phyloP scores from a whole-genome alignment of 2,888 invertebrate species.

The Drosophila koepferae region DNA sequence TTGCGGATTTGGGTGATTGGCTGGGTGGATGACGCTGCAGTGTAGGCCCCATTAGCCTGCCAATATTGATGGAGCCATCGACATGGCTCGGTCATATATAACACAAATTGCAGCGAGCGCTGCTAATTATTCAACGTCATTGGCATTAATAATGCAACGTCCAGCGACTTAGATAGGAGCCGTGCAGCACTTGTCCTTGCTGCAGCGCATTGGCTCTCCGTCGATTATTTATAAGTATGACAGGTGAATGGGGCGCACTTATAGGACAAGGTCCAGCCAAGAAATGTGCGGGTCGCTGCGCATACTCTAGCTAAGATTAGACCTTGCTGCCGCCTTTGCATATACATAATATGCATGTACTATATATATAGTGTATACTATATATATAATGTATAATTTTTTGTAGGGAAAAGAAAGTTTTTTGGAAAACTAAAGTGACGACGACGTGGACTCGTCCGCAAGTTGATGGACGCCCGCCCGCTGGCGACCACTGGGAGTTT shows the following conservation, averaged over 20 bases:
- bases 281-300: not conserved
- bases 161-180: constrained; percentile 38
- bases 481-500: constrained; percentile 61
- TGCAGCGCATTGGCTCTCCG: constrained; percentile 4
- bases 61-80: constrained; percentile 68
- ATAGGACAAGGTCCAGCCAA: constrained; percentile 9
- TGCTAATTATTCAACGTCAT: constrained; percentile 79
- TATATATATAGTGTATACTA: not conserved
- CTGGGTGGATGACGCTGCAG: constrained; percentile 44
- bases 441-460: constrained; percentile 26
- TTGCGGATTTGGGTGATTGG: constrained; percentile 10
- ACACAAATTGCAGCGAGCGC: constrained; percentile 53
- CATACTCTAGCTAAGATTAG: constrained; percentile 11
- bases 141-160: constrained; percentile 72
- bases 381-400: constrained; percentile 18
- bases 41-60: constrained; percentile 36
- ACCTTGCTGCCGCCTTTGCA: constrained; percentile 45
- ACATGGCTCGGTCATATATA: constrained; percentile 35
- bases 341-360: constrained; percentile 21
- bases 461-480: constrained; percentile 55
- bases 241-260: constrained; percentile 32
- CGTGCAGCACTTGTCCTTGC: constrained; percentile 29
- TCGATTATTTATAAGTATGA: constrained; percentile 54
- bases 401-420: constrained; percentile 52
- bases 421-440: constrained; percentile 46